Evolutionary conservation across 2,797 vertebrate species (phyloP), one percentile per base, ranked within the genome.

Genomic region (Harpagifer antarcticus): DNA sequence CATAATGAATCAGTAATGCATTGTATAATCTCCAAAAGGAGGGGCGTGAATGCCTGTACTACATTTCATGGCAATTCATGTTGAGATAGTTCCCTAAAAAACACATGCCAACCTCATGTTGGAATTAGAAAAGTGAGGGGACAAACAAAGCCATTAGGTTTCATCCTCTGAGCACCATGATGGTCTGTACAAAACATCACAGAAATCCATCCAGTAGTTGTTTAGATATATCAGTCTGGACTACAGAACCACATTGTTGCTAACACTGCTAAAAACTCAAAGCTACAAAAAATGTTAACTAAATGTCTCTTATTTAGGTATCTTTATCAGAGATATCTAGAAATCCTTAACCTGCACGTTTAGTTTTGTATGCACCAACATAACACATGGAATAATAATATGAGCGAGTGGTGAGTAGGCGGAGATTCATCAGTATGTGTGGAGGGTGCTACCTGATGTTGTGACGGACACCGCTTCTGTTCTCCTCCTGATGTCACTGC

Each of bases 401-500:
- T 16, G 31, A n/a, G 14, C 16, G 31, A 23, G 60, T 8, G 31
- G 6, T 16, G 19, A 68, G 16, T n/a, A 57, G 63, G 57, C 20
- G 49, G 23, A 27, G 37, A 53, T 31, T 72, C 65, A 52, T 65
- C 3, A 57, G 52, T 54, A 12, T 68, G 57, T 75, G 68, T 76
- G 50, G 40, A 40, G 16, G 14, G 13, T 42, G 59, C 77, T 87
- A 93, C 91, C 92, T 92, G 89, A 86, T 67, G 85, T 64, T 47
- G 83, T 80, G 86, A 78, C 52, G 33, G 91, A 70, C 31, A 86
- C 81, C 61, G 88, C 88, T 58, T 93, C 89, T 45, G 96, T 93
- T 83, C 95, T 94, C 82, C 96, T 96, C 90, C 96, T 96, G 83
- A 95, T 89, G 65, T 68, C 53, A 68, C 27, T 56, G 17, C 14